Percentiles rank a stretch among this genome's conserved stretches.
Conservation (phyloP, 2,113 vertebrate genomes). For the Gopherus evgoodei region DNA sequence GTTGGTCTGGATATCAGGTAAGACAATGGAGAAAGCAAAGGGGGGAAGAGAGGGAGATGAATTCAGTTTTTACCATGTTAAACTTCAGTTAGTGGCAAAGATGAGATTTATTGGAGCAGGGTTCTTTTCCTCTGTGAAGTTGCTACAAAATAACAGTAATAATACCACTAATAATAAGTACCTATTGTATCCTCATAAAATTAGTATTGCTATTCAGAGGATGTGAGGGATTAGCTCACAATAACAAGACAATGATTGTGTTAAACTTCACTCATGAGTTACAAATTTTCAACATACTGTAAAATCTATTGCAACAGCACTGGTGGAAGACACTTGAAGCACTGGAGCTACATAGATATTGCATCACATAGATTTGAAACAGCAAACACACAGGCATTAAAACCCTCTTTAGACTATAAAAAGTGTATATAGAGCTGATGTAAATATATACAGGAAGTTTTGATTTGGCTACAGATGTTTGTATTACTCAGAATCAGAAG, state of each 20-base stretch:
- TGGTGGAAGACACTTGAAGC: not conserved
- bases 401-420: constrained; percentile 7
- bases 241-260: constrained; percentile 28
- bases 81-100: not conserved
- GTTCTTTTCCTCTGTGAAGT: not conserved
- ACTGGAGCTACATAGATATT: not conserved
- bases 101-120: not conserved
- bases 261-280: constrained; percentile 44
- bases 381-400: not conserved
- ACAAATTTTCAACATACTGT: constrained; percentile 46
- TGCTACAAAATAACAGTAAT: not conserved
- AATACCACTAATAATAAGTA: constrained; percentile 19
- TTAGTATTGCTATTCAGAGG: constrained; percentile 55
- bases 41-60: not conserved
- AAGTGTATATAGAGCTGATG: constrained; percentile 41
- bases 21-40: not conserved
- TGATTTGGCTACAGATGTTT: not conserved
- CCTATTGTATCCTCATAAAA: constrained; percentile 40
- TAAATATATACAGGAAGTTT: constrained; percentile 50
- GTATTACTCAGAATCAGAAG: constrained; percentile 35
- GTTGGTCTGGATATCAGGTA: not conserved
- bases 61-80: not conserved
- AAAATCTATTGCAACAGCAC: constrained; percentile 23
- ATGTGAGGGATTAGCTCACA: constrained; percentile 55
- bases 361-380: not conserved